Evolutionary conservation across 2,888 invertebrate species (phyloP), one percentile per base, ranked within the genome.

Genomic region (Leistus spinibarbis): DNA sequence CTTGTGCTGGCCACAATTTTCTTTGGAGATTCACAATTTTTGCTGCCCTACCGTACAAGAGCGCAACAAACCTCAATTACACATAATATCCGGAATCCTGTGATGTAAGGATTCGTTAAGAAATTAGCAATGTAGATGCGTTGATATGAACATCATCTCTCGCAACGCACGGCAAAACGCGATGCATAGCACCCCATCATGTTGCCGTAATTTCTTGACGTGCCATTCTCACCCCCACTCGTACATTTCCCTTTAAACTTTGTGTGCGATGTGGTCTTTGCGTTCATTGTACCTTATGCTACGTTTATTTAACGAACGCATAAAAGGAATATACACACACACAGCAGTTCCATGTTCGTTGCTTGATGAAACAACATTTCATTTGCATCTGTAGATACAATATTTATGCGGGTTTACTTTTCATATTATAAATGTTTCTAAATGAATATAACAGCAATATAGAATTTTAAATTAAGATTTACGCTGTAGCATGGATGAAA

Each of bases 31-130:
- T n/a, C n/a, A n/a, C n/a, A n/a, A n/a, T n/a, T n/a, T n/a, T n/a
- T n/a, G n/a, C n/a, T n/a, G n/a, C n/a, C n/a, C n/a, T 20, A n/a
- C 16, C 7, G 19, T 60, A 60, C 19, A 60, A 5, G 22, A 60
- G 4, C 60, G 60, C 13, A 60, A 22, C 19, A 19, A 22, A 20
- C 17, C 40, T 16, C 60, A 19, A 60, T 22, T 60, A 23, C 64
- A 17, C 57, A 65, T 66, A 72, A 72, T 72, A 72, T 72, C 66
- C 72, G 65, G 66, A 65, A 72, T 72, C 66, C 72, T 72, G 66
- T 72, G 72, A 72, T 72, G 72, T 72, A 72, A 72, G 72, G 72
- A 65, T 72, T 72, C 72, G 72, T 72, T 72, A 72, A 72, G 66
- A 65, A 66, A 72, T 72, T 72, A 72, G 72, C 72, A 72, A 72